A percentile compares a stretch with the other conserved stretches of the same genome.
phyloP scores from a whole-genome alignment of 2,888 invertebrate genomes.

The Drosophila anomelani region DNA sequence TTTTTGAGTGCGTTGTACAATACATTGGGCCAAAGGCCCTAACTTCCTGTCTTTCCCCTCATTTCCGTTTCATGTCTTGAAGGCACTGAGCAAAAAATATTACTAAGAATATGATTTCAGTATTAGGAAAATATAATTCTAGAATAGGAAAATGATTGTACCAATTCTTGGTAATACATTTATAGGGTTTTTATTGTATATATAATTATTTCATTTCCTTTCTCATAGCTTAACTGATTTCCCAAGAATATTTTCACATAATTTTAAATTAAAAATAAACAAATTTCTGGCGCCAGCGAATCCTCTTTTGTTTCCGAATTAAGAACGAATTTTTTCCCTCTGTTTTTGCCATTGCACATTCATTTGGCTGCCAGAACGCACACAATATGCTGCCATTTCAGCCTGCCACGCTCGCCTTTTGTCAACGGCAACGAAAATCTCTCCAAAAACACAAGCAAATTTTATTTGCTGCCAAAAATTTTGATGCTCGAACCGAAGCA shows the following conservation, averaged over 20 bases:
- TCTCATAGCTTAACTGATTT: not conserved
- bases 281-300: not conserved
- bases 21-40: not conserved
- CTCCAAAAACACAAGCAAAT: constrained; percentile 56
- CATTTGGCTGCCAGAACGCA: constrained; percentile 55
- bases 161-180: not conserved
- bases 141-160: rapidly evolving
- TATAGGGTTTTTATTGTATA: too few species aligned
- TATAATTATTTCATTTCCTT: not conserved
- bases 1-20: constrained; percentile 44
- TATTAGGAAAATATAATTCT: not conserved
- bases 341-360: constrained; percentile 41
- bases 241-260: too few species aligned
- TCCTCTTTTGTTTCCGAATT: not conserved
- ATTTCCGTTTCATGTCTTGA: constrained; percentile 20
- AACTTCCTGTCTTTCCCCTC: constrained; percentile 5
- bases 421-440: constrained; percentile 66
- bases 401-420: constrained; percentile 35
- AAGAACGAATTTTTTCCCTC: constrained; percentile 8
- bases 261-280: not conserved
- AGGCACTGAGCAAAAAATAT: not conserved
- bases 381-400: constrained; percentile 33
- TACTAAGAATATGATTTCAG: not conserved
- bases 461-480: constrained; percentile 69
- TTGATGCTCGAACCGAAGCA: constrained; percentile 41